Evolutionary conservation across 2,113 vertebrate species (phyloP), one percentile per base, ranked within the genome.

Genomic region (Lepus timidus): DNA sequence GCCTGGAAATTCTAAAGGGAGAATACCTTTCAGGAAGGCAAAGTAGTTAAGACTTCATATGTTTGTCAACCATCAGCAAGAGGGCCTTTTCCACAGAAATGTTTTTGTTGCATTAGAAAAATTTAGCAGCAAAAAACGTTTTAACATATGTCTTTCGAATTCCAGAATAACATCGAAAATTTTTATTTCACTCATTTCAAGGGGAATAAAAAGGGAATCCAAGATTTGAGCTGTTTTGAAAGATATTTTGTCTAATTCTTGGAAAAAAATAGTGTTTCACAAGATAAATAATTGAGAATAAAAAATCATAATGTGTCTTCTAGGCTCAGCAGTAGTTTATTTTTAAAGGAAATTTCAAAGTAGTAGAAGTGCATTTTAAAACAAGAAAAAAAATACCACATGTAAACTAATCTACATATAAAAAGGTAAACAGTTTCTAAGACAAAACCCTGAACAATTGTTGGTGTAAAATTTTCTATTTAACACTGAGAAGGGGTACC

Each of bases 51-150:
- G 23, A 23, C 9, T 83, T 74, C 6, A 16, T 14, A 16, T 55
- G 14, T 25, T 51, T 76, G 22, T 64, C 70, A 79, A 27, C 12
- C 22, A 87, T 61, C 33, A 12, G 20, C 7, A 91, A 52, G 33
- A 88, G 83, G 88, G 88, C 81, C 81, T 94, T 95, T 97, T 64
- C 73, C 61, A 58, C 36, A 74, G 16, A 16, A 73, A 19, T 2
- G 27, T 6, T 9, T 44, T 92, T 86, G 44, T 27, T 70, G 3
- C 58, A 12, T 84, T 58, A 95, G 1, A 79, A 49, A 93, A 85
- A 95, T 44, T 73, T 19, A 61, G 33, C 55, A 71, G 52, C 27
- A 79, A 82, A 93, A 58, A 76, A 75, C 22, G 79, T 52, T 70
- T 93, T 71, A 70, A 86, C 83, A 70, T 8, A 33, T 20, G 8